Evolutionary conservation across 2,797 vertebrate species (phyloP).

Genomic region (Neoniphon sammara): DNA sequence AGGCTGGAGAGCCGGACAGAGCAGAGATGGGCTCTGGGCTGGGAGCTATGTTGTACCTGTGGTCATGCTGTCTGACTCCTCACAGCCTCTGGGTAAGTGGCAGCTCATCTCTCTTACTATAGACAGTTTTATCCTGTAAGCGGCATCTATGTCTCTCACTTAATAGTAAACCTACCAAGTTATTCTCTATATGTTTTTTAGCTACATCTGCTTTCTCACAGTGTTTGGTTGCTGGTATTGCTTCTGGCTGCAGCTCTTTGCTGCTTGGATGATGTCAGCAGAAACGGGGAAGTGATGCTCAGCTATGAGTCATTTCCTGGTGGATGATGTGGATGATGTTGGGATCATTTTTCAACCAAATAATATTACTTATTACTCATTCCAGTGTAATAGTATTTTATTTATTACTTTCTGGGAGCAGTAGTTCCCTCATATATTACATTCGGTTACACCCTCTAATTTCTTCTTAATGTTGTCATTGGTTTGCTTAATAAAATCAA

Average conservation of each 20-base stretch:
- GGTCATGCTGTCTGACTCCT: conserved; percentile 65
- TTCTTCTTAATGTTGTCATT: no score
- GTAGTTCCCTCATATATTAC: no score
- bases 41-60: conserved; percentile 68
- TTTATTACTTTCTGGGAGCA: neutral
- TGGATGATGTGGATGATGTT: conserved; percentile 13
- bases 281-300: conserved; percentile 48
- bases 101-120: conserved; percentile 1
- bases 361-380: no score
- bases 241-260: conserved; percentile 8
- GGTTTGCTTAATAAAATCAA: no score
- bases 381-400: neutral
- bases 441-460: neutral
- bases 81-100: conserved; percentile 72
- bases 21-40: conserved; percentile 64
- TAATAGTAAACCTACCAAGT: neutral
- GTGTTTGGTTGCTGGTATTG: conserved; percentile 13
- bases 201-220: neutral
- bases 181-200: neutral
- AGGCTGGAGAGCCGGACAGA: conserved; percentile 46
- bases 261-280: conserved; percentile 62
- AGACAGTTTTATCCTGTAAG: conserved; percentile 12
- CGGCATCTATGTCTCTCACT: fast-evolving
- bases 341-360: neutral
- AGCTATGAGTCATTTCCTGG: conserved; percentile 64